Percentiles rank a stretch among this genome's conserved stretches.
Evolutionary conservation across 2,888 invertebrate genomes (phyloP).

Genomic region (Amaurobius ferox): DNA sequence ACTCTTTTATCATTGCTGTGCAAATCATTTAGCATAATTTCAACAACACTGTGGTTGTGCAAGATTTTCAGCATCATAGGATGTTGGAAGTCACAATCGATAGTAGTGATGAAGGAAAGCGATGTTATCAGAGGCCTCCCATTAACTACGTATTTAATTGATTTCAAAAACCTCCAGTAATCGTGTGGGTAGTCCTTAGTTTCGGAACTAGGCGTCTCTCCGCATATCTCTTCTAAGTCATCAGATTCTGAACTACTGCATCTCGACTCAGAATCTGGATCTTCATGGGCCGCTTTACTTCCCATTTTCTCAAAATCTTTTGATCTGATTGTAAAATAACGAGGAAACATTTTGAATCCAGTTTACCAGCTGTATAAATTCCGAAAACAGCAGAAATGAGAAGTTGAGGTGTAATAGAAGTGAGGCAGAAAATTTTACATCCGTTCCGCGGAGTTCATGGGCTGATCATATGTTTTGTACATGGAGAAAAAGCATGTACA

Average conservation of each 20-base stretch:
- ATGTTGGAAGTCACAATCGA: conserved; percentile 56
- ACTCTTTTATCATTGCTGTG: conserved; percentile 41
- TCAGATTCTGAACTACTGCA: conserved; percentile 55
- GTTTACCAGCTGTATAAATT: too few relatives aligned
- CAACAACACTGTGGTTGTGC: conserved; percentile 25
- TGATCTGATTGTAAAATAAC: not conserved
- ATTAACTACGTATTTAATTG: conserved; percentile 35
- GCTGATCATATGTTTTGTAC: too few relatives aligned
- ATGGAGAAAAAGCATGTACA: too few relatives aligned
- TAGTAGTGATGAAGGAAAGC: conserved; percentile 11
- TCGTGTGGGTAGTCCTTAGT: conserved; percentile 39
- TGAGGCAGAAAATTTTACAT: too few relatives aligned
- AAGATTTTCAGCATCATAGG: conserved; percentile 53
- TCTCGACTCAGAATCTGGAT: not conserved
- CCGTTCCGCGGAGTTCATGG: too few relatives aligned
- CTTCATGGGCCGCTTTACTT: not conserved
- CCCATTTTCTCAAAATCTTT: not conserved
- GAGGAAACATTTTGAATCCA: conserved; percentile 13
- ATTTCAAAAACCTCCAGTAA: conserved; percentile 49
- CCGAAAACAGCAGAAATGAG: too few relatives aligned
- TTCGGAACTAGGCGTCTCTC: conserved; percentile 30
- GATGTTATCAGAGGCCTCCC: conserved; percentile 38
- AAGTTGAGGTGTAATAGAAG: too few relatives aligned
- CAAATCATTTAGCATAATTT: conserved; percentile 43
- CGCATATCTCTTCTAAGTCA: conserved; percentile 44